phyloP scores from a whole-genome alignment of 2,113 vertebrate species.

The pig (Sus scrofa) region DNA sequence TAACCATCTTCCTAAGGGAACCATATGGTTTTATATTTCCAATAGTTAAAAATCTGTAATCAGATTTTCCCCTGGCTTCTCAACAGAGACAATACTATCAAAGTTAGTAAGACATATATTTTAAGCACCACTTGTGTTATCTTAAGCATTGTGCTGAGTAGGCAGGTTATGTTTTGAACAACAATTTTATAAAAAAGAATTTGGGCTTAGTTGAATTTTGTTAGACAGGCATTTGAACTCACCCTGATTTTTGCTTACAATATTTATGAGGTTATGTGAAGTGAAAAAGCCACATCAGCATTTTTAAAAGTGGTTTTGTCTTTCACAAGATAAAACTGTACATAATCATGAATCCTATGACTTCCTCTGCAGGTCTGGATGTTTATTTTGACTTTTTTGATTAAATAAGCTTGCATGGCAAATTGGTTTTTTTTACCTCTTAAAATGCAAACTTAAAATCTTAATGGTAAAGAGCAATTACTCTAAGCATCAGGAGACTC shows the following conservation, averaged over 20 bases:
- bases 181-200: constrained; percentile 2
- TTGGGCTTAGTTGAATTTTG: constrained; percentile 8
- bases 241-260: constrained; percentile 49
- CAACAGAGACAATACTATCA: neutral
- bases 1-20: neutral
- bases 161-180: neutral
- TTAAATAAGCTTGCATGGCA: constrained; percentile 33
- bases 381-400: neutral
- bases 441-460: constrained; percentile 23
- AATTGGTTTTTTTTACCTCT: neutral
- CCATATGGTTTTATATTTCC: neutral
- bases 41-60: neutral
- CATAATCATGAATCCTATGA: constrained; percentile 12
- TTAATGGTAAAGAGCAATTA: neutral
- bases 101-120: neutral
- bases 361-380: neutral
- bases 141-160: constrained; percentile 20
- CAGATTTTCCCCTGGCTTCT: neutral
- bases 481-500: neutral
- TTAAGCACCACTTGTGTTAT: neutral
- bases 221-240: constrained; percentile 7
- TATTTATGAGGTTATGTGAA: constrained; percentile 62
- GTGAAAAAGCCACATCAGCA: constrained; percentile 18
- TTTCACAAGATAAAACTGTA: constrained; percentile 25
- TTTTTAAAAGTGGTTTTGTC: constrained; percentile 44